Base-by-base conservation (phyloP, 2,797 vertebrate genomes). In the Ctenochaetus hawaiiensis region DNA sequence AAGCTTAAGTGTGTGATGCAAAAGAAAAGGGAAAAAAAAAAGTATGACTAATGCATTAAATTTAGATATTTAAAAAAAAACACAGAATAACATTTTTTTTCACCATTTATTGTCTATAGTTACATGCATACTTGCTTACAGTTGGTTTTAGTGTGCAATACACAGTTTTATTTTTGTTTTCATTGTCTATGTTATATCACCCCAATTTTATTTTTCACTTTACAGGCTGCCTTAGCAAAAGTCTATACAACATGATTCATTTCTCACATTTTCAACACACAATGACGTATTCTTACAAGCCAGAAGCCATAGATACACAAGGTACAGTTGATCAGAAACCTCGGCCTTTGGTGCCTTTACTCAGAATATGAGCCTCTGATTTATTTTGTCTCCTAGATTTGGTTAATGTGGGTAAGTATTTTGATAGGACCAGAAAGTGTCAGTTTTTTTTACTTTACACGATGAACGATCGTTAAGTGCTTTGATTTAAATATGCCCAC, bases 111-210 rank as follows among this genome's bases (percentile, higher is more conserved):
- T 96, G 91, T 91, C 92, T 91, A 93, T 93, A 92, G 80, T 87
- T 90, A 94, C 95, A 95, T 95, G 94, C 95, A 95, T 91, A 94
- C 92, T 93, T 91, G 92, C 91, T 91, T 93, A 95, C 91, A 95
- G 86, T 80, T 87, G 89, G 81, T 89, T 93, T 90, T 84, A 92
- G 86, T 91, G 92, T 88, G 91, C 91, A 71, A 89, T 88, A 94
- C 93, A 95, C 84, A 89, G 82, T 83, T 82, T 87, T 65, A 77
- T 75, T 80, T 88, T 51, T 68, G 26, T 30, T 82, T 86, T 84
- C 83, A 58, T 92, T 69, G 82, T 78, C 85, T 88, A 92, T 71
- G 75, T 91, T 86, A 89, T 79, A 85, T 90, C 79, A 82, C 82
- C 81, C 83, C 88, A 90, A 91, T 89, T 82, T 78, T 64, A 62